These are phyloP conservation scores for Cheirogaleus medius DNA, from an alignment of 2,113 vertebrate genomes.

Conservation along the genomic window DNA sequence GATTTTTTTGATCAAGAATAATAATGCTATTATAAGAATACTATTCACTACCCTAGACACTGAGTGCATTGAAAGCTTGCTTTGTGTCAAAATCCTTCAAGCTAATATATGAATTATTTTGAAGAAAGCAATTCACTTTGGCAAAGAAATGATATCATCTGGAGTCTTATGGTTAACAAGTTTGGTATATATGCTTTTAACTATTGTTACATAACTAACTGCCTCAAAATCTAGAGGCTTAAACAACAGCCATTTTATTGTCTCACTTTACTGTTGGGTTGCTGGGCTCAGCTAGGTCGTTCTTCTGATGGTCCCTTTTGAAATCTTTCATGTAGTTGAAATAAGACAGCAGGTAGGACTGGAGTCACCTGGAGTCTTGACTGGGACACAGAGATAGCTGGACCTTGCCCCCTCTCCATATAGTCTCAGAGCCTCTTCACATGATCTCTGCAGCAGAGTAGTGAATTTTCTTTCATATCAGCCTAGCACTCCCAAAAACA, in stretches of 20 bases:
- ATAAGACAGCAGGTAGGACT: background rate
- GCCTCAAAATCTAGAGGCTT: background rate
- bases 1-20: constrained; percentile 84
- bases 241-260: background rate
- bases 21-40: constrained; percentile 30
- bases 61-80: background rate
- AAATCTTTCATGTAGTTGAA: background rate
- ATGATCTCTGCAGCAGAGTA: background rate
- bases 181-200: background rate
- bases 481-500: background rate
- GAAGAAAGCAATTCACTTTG: background rate
- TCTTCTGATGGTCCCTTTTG: background rate
- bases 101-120: background rate
- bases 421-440: background rate
- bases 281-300: background rate
- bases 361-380: background rate
- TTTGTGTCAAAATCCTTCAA: constrained; percentile 33
- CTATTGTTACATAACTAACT: background rate
- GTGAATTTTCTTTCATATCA: background rate
- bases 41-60: background rate
- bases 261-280: background rate
- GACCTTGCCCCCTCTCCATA: background rate
- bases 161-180: background rate
- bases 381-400: background rate
- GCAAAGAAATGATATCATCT: background rate